Evolutionary conservation across 2,797 vertebrate species (phyloP), one percentile per base, ranked within the genome.

Genomic region (Bufotes viridis): DNA sequence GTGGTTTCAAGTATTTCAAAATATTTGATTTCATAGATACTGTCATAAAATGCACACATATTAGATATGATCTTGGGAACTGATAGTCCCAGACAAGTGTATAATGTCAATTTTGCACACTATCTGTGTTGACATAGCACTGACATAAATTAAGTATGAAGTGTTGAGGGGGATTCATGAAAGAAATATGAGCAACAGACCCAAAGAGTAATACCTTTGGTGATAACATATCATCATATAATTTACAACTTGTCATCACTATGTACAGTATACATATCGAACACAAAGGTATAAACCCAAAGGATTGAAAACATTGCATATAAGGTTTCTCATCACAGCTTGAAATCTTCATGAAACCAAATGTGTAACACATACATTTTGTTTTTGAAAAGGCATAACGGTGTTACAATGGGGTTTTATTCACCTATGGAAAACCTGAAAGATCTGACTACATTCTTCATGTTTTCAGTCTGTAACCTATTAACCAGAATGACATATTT

Each of bases 121-220:
- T 57, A 80, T 70, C 61, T 86, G 70, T 72, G 29, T 24, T n/a
- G 67, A 75, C 49, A 22, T 26, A 82, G 22, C 22, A 53, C 42
- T 85, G 74, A 85, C 84, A 78, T 78, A 85, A 78, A 85, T 85
- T 85, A 53, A 78, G 42, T 65, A 78, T 78, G 84, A 85, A 85
- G 60, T 63, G 60, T 67, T 51, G 58, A 85, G 84, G 49, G 11
- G 24, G 17, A 85, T 65, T 61, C 42, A 26, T 85, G 60, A 65
- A 78, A 78, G 70, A 85, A 78, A 85, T 78, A 78, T 67, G 74
- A 78, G 84, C 74, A 49, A 63, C 57, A 55, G 53, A 24, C 83
- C 74, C 60, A 61, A 61, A n/a, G 42, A 22, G 74, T 17, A 29
- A 78, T 65, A 53, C 74, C 60, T 78, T 57, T 26, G 60, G 60